Evolutionary conservation across 2,113 vertebrate species (phyloP), one percentile per base, ranked within the genome.

Genomic region (Oreotrochilus melanogaster): DNA sequence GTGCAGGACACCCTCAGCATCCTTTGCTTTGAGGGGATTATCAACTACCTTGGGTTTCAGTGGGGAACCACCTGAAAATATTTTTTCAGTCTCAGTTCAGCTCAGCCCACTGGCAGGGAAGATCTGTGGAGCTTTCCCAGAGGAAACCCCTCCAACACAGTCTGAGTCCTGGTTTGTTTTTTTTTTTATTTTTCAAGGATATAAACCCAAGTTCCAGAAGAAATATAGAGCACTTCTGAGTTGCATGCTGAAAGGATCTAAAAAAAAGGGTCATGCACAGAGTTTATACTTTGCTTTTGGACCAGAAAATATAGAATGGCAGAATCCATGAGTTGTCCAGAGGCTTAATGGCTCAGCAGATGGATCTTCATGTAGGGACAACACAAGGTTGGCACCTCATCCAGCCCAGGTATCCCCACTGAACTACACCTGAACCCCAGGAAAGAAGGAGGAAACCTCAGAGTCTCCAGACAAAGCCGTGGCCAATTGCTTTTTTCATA

Each of bases 241-340:
- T 57, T 65, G 31, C 3, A 16, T 21, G 10, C 8, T 54, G 9
- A 70, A 70, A 66, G 2, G 4, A 5, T 57, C 45, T 35, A 12
- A 82, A 85, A 66, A 35, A 30, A 7, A 13, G 13, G 2, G 10
- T 9, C 21, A 15, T 3, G 11, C 9, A 1, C 1, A 3, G 13
- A 4, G 7, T 14, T 72, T 51, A 6, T 37, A 24, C 18, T 72
- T 73, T 33, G 13, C 19, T 84, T 89, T 73, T 18, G 51, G 33
- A 85, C 9, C 56, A 54, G 24, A 48, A 91, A 73, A 70, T 4
- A 23, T 13, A 43, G 13, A 81, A 37, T 10, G 8, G 47, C 9
- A 37, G 72, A 94, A 74, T 11, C 72, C 3, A 0, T 33, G 54
- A 74, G 27, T 8, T 74, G 24, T 42, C 53, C 51, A 28, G 56